Base-by-base conservation (phyloP, 2,888 invertebrate species). In the Hirtodrosophila confusa region DNA sequence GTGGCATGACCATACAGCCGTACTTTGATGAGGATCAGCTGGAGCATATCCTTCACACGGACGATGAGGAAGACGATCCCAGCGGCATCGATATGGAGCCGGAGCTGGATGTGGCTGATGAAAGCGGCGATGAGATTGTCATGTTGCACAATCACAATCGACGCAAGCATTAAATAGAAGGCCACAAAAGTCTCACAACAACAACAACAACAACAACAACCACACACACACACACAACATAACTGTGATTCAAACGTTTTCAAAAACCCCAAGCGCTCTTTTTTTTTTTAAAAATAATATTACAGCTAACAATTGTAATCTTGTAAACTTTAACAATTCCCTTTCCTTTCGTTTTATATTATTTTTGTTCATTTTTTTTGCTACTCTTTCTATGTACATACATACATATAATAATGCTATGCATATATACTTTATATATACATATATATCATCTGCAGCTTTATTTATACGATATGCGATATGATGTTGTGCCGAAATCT, bases 21-120 rank as follows among this genome's bases (percentile, higher is more conserved):
- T 96, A 95, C 89, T 96, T 93, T 78, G 95, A 96, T 73, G 95
- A 95, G 29, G 90, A 89, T 4, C 95, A 95, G 41, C 94, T 95
- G 3, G 91, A 94, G 12, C 93, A 93, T 0, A 93, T 93, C 0
- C 93, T 94, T 0, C 92, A 94, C 31, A 93, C 93, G 0, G 86
- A 88, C 3, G 88, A 86, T 5, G 78, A 79, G 44, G 94, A 90
- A 41, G 94, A 90, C 1, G 94, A 94, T 53, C 94, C 94, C 4
- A 77, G 87, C 39, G 83, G 88, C 17, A 82, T 37, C 9, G 61
- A 50, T 1, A 62, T 80, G 51, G 89, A 90, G 41, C 51, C 61
- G 11, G 62, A 77, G 23, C 24, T 61, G 29, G 88, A 88, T 54
- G 77, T 71, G 33, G 77, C 74, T 45, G 89, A 90, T 24, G 89